Evolutionary conservation across 2,888 invertebrate genomes (phyloP), one percentile per base, ranked within the genome.

Genomic region (Phasia obesa): DNA sequence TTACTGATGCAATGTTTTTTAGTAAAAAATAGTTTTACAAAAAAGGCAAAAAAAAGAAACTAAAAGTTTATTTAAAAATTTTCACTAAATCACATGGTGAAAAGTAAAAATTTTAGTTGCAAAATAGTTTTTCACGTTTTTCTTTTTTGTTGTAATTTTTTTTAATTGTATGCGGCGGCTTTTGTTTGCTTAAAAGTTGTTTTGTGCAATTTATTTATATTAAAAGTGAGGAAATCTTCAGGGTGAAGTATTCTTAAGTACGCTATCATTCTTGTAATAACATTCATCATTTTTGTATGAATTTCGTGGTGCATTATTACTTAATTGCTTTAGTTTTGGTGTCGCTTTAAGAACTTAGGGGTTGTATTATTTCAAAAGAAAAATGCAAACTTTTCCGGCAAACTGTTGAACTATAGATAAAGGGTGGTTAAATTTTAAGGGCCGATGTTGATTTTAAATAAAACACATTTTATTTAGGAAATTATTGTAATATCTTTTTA

Each of bases 51-150:
- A 13, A 62, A 49, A 31, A 44, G 55, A 55, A 64, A 55, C 27
- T 21, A 47, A 60, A 70, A 79, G 65, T 79, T 79, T 49, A 11
- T 35, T 19, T 15, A 76, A 76, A 76, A 60, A 53, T 60, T 60
- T 69, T 69, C 53, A 60, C 76, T 60, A 35, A 31, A 42, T 69
- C 51, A 76, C 51, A 64, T 74, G 44, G 31, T 64, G 44, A 31
- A 74, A 64, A 55, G 47, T 42, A 31, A 17, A 65, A 75, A 23
- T 75, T 65, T 65, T 64, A 3, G 11, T 3, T 19, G n/a, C 13
- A 38, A 35, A 31, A 53, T 70, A 62, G 25, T 47, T 77, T 35
- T 23, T 17, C 51, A 11, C n/a, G 1, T 38, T 35, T 35, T 70
- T 59, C 19, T 15, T 19, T 47, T 44, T 23, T 47, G 0, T 64